Conservation (phyloP, 2,113 vertebrate species). For the Sitta europaea region DNA sequence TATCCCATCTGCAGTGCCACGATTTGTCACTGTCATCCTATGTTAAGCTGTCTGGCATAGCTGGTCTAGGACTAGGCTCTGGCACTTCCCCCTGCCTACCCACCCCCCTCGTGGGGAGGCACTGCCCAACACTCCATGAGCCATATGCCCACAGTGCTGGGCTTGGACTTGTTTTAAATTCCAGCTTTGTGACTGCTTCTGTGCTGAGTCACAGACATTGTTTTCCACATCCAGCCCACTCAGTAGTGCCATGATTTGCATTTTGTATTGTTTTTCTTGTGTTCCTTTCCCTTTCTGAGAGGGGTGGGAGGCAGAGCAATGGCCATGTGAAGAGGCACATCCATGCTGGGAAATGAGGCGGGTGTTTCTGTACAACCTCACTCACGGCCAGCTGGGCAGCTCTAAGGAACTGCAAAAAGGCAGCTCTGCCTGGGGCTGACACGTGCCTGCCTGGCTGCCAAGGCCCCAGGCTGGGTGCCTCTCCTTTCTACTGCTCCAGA, state of each 20-base stretch:
- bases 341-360: fast-evolving
- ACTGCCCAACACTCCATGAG: fast-evolving
- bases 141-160: background rate
- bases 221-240: background rate
- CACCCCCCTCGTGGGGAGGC: fast-evolving
- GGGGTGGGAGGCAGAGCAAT: background rate
- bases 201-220: background rate
- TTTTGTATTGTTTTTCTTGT: background rate
- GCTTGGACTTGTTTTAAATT: background rate
- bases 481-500: background rate
- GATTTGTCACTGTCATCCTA: background rate
- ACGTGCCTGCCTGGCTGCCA: background rate
- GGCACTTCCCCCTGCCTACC: background rate
- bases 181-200: background rate
- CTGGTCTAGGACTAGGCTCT: background rate
- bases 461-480: no score
- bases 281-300: background rate
- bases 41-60: background rate
- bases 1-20: background rate
- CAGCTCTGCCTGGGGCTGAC: background rate
- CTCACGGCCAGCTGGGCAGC: background rate
- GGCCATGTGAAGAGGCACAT: fast-evolving
- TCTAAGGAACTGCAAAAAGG: background rate
- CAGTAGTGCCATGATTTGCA: background rate
- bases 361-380: background rate